Evolutionary conservation across 2,888 invertebrate species (phyloP).

Genomic region (Octonoba sinensis): DNA sequence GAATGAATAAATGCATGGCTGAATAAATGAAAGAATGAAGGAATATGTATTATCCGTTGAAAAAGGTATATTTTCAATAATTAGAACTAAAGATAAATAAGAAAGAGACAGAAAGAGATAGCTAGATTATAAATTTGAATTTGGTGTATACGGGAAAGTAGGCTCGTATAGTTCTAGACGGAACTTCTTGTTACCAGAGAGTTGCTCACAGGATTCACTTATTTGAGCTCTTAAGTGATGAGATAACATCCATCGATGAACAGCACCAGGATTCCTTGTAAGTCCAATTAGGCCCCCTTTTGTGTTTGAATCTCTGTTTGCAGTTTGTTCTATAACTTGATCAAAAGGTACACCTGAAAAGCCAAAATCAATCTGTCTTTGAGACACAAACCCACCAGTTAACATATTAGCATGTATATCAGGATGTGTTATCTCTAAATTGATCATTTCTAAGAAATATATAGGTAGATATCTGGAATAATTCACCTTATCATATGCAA

Average conservation of each 20-base stretch:
- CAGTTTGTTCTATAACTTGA: constrained; percentile 10
- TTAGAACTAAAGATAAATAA: too few species aligned
- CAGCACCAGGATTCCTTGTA: neutral
- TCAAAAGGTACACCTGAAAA: neutral
- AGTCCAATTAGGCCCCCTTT: constrained; percentile 4
- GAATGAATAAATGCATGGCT: too few species aligned
- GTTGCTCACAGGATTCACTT: neutral
- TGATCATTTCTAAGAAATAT: neutral
- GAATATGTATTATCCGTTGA: too few species aligned
- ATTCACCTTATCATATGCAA: constrained; percentile 2
- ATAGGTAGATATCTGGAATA: constrained; percentile 1
- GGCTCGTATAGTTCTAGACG: too few species aligned
- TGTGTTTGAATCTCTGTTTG: constrained; percentile 4
- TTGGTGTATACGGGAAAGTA: too few species aligned
- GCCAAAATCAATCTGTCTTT: neutral
- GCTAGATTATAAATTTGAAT: too few species aligned
- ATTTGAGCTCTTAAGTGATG: constrained; percentile 9
- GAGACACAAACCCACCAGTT: neutral
- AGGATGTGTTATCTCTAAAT: neutral
- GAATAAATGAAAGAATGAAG: too few species aligned
- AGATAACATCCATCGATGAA: constrained; percentile 1
- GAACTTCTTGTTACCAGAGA: neutral
- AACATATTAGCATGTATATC: neutral
- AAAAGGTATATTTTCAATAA: too few species aligned
- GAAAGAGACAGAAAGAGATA: too few species aligned